Conservation (phyloP, 2,888 invertebrate species). For the Caenorhabditis becei region DNA sequence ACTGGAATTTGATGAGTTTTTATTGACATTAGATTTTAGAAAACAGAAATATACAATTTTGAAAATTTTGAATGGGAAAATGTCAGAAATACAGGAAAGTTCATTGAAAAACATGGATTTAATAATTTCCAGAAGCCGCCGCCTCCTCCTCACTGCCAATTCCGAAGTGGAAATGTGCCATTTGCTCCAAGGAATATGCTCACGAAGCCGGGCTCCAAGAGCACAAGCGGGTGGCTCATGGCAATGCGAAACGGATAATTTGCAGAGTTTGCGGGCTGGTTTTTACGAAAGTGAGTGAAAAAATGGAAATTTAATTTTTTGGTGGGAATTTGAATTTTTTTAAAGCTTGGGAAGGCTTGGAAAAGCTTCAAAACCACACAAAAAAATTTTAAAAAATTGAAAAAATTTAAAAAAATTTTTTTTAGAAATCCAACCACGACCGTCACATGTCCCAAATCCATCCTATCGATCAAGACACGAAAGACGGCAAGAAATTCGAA, state of each 20-base stretch:
- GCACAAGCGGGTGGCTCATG: conserved; percentile 58
- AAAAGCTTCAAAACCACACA: too few species aligned
- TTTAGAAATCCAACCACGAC: conserved; percentile 58
- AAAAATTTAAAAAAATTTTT: too few species aligned
- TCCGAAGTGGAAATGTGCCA: conserved; percentile 58
- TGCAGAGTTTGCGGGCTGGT: conserved; percentile 59
- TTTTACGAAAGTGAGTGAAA: conserved; percentile 53
- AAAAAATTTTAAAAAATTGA: not conserved
- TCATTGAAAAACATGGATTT: not conserved
- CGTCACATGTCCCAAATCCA: conserved; percentile 64
- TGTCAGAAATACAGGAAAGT: too few species aligned
- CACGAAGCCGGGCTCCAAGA: conserved; percentile 60
- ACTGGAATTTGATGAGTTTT: too few species aligned
- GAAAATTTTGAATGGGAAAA: too few species aligned
- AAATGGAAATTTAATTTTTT: not conserved
- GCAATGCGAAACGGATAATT: conserved; percentile 13
- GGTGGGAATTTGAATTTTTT: too few species aligned
- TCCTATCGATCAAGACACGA: conserved; percentile 50
- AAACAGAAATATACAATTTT: too few species aligned
- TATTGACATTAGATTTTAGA: too few species aligned
- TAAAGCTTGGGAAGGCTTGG: too few species aligned
- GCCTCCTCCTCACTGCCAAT: not conserved
- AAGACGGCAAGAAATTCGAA: conserved; percentile 47
- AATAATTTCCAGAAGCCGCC: too few species aligned
- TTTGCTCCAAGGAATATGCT: conserved; percentile 62